Conservation (phyloP, 2,113 vertebrate genomes). For the Nothoprocta pentlandii region DNA sequence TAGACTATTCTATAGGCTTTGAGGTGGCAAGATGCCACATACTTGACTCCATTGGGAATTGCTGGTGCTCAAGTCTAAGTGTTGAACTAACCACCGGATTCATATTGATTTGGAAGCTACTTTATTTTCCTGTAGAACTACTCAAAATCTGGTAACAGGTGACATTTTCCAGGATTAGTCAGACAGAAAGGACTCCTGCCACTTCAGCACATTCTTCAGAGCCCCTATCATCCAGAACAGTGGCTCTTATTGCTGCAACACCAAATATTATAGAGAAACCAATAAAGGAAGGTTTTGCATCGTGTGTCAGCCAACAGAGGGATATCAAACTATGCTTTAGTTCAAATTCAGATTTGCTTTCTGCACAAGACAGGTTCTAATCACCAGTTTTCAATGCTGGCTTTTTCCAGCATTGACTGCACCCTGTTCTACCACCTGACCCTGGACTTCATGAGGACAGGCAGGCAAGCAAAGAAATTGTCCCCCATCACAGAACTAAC, state of each 20-base stretch:
- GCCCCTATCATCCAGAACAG: background rate
- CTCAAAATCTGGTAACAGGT: background rate
- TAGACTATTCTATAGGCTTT: background rate
- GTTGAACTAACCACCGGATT: background rate
- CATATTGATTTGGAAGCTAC: background rate
- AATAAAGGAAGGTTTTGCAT: background rate
- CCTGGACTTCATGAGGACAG: background rate
- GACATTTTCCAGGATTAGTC: background rate
- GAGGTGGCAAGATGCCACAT: background rate
- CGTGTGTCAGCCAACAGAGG: background rate
- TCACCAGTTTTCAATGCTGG: background rate
- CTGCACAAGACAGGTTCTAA: background rate
- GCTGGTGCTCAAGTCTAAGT: background rate
- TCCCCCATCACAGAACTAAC: background rate
- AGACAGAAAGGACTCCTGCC: background rate
- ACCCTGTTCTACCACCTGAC: background rate
- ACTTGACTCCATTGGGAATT: background rate
- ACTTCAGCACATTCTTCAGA: conserved; percentile 5
- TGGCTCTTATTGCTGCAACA: background rate
- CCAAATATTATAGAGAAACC: background rate
- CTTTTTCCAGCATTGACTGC: background rate
- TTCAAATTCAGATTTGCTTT: background rate
- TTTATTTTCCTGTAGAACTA: background rate
- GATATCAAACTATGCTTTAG: background rate
- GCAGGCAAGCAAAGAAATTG: background rate